A percentile compares a stretch with the other conserved stretches of the same genome.
Conservation (phyloP, 2,888 invertebrate species). For the Monochamus alternatus region DNA sequence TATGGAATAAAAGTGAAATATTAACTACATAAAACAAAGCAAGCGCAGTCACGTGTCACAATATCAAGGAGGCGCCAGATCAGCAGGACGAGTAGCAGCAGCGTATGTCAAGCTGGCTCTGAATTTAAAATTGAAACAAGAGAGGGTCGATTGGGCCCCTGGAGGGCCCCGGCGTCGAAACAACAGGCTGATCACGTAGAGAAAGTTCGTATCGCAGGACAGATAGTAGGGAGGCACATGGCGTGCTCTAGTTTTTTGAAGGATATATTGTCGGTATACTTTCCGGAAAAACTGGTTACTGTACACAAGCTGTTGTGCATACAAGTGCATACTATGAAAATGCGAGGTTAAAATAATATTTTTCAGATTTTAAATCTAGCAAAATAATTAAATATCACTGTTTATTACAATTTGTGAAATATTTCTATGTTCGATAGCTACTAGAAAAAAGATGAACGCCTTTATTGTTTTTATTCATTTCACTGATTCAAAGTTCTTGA, state of each 20-base stretch:
- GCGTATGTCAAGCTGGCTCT: conserved; percentile 24
- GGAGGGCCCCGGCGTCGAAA: conserved; percentile 9
- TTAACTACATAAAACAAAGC: background rate
- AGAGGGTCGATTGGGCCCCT: conserved; percentile 18
- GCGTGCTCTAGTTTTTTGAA: background rate
- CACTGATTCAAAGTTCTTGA: too few relatives aligned
- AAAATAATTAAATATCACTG: too few relatives aligned
- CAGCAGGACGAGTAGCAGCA: conserved; percentile 11
- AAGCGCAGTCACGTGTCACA: conserved; percentile 18
- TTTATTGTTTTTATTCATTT: too few relatives aligned
- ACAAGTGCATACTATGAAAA: background rate
- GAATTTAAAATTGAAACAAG: conserved; percentile 32
- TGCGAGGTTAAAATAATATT: too few relatives aligned
- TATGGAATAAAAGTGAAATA: conserved; percentile 1
- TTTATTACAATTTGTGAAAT: too few relatives aligned
- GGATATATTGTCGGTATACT: background rate
- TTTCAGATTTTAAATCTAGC: too few relatives aligned
- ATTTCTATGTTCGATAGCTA: too few relatives aligned
- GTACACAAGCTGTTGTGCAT: background rate
- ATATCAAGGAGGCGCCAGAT: conserved; percentile 22
- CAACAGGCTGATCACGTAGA: conserved; percentile 32
- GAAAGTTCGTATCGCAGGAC: conserved; percentile 22
- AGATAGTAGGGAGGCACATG: conserved; percentile 16
- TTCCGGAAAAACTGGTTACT: too few relatives aligned
- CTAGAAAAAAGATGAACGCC: too few relatives aligned